Evolutionary conservation across 2,888 invertebrate genomes (phyloP).

Genomic region (Eristalinus sepulchralis): DNA sequence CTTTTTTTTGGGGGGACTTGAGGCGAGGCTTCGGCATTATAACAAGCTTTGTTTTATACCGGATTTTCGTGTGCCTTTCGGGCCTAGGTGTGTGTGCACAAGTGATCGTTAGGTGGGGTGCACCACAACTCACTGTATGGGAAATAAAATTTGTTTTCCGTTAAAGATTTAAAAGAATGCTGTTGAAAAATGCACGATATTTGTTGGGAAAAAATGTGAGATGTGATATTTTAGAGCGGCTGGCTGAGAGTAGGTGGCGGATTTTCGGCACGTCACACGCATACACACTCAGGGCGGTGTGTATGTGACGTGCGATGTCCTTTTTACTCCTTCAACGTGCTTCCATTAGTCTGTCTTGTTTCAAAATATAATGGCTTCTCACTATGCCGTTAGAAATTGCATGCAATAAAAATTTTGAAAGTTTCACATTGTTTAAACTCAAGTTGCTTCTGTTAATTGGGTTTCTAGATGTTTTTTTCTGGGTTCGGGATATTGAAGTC

Average conservation of each 20-base stretch:
- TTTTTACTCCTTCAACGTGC: constrained; percentile 43
- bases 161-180: background rate
- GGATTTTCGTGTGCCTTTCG: constrained; percentile 22
- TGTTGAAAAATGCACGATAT: background rate
- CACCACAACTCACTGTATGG: background rate
- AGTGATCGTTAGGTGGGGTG: constrained; percentile 44
- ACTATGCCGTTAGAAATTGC: constrained; percentile 38
- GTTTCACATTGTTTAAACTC: background rate
- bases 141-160: background rate
- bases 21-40: background rate
- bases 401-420: background rate
- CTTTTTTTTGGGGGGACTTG: background rate
- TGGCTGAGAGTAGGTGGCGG: constrained; percentile 31
- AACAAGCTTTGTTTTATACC: constrained; percentile 38
- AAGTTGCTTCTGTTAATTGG: background rate
- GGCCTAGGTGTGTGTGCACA: constrained; percentile 3
- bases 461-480: background rate
- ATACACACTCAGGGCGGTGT: background rate
- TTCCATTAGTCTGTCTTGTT: constrained; percentile 39
- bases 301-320: constrained; percentile 44
- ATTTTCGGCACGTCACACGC: constrained; percentile 13
- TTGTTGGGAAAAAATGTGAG: background rate
- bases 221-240: background rate
- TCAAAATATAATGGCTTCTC: constrained; percentile 58
- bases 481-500: background rate